Conservation (phyloP, 2,888 invertebrate species). For the Falcaria lacertinaria region DNA sequence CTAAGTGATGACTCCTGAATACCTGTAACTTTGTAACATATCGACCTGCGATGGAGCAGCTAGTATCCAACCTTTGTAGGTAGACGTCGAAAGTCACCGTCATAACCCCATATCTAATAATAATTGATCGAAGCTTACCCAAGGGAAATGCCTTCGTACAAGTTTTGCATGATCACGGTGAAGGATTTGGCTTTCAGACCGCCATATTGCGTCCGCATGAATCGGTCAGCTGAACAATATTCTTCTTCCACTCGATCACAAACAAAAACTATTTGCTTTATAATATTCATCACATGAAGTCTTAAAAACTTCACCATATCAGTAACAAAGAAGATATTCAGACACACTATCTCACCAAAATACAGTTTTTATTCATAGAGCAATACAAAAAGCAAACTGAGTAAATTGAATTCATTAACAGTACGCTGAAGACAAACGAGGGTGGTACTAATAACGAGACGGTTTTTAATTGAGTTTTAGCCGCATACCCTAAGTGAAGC, state of each 20-base stretch:
- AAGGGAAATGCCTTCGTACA: neutral
- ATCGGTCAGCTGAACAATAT: neutral
- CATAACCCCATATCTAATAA: neutral
- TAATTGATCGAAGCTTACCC: neutral
- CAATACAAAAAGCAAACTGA: neutral
- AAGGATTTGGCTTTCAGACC: neutral
- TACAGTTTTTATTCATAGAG: no score
- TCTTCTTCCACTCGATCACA: no score
- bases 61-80: neutral
- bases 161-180: slow-evolving; percentile 1
- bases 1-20: no score
- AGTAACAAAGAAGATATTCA: no score
- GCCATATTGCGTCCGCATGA: neutral
- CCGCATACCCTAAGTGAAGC: neutral
- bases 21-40: no score
- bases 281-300: no score
- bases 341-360: no score
- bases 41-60: no score
- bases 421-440: no score
- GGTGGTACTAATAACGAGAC: neutral
- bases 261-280: no score
- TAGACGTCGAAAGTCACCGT: neutral
- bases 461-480: slow-evolving; percentile 2
- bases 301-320: no score
- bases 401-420: neutral